phyloP scores from a whole-genome alignment of 2,888 invertebrate genomes.

The Acrobasis consociella region DNA sequence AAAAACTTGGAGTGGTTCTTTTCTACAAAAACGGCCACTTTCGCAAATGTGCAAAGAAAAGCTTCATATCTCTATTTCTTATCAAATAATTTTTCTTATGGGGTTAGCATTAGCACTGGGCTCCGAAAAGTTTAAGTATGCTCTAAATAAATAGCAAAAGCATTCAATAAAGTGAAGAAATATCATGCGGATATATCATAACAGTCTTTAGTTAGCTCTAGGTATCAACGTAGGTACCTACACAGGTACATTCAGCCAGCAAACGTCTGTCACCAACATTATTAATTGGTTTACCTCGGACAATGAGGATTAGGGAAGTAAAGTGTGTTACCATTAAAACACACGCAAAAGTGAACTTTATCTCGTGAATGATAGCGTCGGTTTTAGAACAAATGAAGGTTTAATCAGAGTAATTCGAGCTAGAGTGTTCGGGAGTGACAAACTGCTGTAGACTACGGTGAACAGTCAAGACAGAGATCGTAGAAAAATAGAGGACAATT shows the following conservation, averaged over 20 bases:
- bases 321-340: slow-evolving; percentile 37
- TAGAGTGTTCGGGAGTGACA: slow-evolving; percentile 44
- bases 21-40: no score
- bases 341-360: slow-evolving; percentile 32
- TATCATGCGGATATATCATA: neutral
- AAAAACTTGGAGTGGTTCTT: no score
- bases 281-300: slow-evolving; percentile 49
- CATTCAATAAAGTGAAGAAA: neutral
- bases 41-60: no score
- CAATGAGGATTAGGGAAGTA: slow-evolving; percentile 42
- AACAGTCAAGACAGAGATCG: slow-evolving; percentile 6
- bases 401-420: slow-evolving; percentile 46
- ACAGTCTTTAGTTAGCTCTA: neutral
- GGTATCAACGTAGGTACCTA: no score
- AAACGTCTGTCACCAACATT: slow-evolving; percentile 36
- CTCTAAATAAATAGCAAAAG: no score
- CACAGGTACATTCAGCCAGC: slow-evolving; percentile 19
- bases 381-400: slow-evolving; percentile 30
- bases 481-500: neutral
- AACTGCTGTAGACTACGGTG: slow-evolving; percentile 43
- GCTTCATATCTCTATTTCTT: no score
- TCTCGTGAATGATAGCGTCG: slow-evolving; percentile 25
- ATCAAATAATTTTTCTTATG: no score
- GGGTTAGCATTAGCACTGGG: no score
- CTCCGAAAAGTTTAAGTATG: no score